Base-by-base conservation (phyloP, 2,888 invertebrate species). In the Cataglyphis altisquamis region DNA sequence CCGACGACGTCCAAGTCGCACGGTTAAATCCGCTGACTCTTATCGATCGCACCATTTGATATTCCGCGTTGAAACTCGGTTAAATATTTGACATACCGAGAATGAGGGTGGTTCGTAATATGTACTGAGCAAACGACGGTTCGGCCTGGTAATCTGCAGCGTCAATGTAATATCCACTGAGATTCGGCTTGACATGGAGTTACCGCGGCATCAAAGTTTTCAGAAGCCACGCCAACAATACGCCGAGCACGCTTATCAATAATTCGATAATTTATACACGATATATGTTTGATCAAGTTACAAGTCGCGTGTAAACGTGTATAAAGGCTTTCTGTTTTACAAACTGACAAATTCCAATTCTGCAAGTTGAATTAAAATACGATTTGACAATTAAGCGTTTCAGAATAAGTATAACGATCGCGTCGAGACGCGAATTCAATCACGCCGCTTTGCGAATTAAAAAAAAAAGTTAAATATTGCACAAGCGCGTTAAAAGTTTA, bases 141-240 rank as follows among this genome's bases (percentile, higher is more conserved):
- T 82, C 78, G 82, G 85, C 88, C 87, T 87, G 89, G 88, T 94
- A 94, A 94, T 94, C 94, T 93, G 92, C 90, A 89, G 90, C 93
- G 92, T 93, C 94, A 94, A 94, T 93, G 93, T 93, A 94, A 94
- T 94, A 93, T 94, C 93, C 89, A 90, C 52, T 90, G 90, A 87
- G 91, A 91, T 91, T 90, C 87, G 85, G 84, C 90, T 87, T 90
- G 89, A 89, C 90, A 88, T 85, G 88, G 86, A 89, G 89, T 87
- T 88, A 84, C 80, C 84, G 73, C 84, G 78, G 78, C 67, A 72
- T 72, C 87, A 85, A 88, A 90, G 90, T 90, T 90, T 90, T 90
- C 90, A 55, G 81, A 85, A 86, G 85, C 86, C 83, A 73, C 72
- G 84, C 87, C 86, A 87, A 88, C 89, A 85, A 86, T 83, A 73